These are phyloP conservation scores for Ceraclea dissimilis DNA, from an alignment of 2,888 invertebrate genomes.

Conservation along the genomic window DNA sequence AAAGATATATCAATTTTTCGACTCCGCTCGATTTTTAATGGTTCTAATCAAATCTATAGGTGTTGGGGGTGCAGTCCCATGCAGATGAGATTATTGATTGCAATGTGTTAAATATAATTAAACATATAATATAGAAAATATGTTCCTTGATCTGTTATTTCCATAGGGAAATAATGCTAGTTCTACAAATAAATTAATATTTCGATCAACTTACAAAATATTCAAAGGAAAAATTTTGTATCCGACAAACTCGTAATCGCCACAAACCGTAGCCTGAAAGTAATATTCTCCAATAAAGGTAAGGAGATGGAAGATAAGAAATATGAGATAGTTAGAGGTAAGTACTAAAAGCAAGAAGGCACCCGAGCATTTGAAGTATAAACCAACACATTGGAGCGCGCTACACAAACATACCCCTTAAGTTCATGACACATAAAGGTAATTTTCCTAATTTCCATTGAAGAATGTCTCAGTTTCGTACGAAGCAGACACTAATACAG, in stretches of 20 bases:
- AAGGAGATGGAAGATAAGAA: slow-evolving; percentile 20
- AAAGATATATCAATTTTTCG: too few species aligned
- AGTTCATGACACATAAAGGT: slow-evolving; percentile 9
- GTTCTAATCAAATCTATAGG: too few species aligned
- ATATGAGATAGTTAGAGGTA: slow-evolving; percentile 22
- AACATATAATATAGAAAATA: too few species aligned
- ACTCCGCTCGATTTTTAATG: too few species aligned
- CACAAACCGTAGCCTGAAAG: neutral
- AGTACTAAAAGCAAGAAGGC: slow-evolving; percentile 22
- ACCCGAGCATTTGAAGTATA: slow-evolving; percentile 23
- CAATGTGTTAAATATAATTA: too few species aligned
- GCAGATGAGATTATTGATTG: too few species aligned
- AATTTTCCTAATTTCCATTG: slow-evolving; percentile 9
- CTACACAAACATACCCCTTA: slow-evolving; percentile 14
- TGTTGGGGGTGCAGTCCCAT: too few species aligned
- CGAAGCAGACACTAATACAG: neutral
- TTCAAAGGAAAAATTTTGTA: too few species aligned
- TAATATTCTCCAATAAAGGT: slow-evolving; percentile 13
- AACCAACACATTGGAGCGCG: slow-evolving; percentile 22
- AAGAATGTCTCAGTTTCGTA: neutral
- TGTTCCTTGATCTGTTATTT: too few species aligned
- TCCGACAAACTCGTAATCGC: slow-evolving; percentile 8
- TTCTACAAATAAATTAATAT: too few species aligned
- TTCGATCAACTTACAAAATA: too few species aligned
- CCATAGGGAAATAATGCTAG: too few species aligned